phyloP scores from a whole-genome alignment of 2,888 invertebrate species.

The Plebejus anna region DNA sequence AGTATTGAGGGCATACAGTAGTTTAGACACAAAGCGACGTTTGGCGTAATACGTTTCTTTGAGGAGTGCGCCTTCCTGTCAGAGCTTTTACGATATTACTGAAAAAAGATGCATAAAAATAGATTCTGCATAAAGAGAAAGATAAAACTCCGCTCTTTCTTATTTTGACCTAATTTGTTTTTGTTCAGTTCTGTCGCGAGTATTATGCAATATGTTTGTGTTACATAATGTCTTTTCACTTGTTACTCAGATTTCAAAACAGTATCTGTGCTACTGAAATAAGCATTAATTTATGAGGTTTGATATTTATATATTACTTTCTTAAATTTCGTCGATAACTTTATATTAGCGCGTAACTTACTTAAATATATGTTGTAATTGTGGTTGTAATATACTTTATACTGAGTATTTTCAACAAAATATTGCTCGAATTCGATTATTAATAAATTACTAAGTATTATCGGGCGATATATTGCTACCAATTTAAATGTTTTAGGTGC shows the following conservation, averaged over 20 bases:
- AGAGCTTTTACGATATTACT: constrained; percentile 39
- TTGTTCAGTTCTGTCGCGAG: background rate
- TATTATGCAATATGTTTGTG: constrained; percentile 15
- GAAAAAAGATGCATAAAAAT: constrained; percentile 34
- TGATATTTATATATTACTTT: background rate
- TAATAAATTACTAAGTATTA: too few species aligned
- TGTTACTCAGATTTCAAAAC: background rate
- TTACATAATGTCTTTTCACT: constrained; percentile 1
- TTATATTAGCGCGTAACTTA: too few species aligned
- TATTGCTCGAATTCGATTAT: too few species aligned
- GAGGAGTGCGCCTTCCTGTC: constrained; percentile 30
- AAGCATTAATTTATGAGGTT: background rate
- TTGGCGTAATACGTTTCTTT: constrained; percentile 31
- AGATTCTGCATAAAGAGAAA: constrained; percentile 29
- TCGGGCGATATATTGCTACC: too few species aligned
- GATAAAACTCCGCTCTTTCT: constrained; percentile 27
- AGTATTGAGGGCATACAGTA: constrained; percentile 26
- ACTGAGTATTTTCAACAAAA: too few species aligned
- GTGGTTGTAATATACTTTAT: too few species aligned
- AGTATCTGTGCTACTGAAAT: background rate
- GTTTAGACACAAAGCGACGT: constrained; percentile 30
- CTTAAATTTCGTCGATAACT: too few species aligned
- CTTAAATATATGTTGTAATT: too few species aligned
- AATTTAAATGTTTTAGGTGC: too few species aligned
- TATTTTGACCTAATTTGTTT: constrained; percentile 28